These are phyloP conservation scores for Himalopsyche anomala DNA, from an alignment of 2,888 invertebrate genomes.

Conservation along the genomic window DNA sequence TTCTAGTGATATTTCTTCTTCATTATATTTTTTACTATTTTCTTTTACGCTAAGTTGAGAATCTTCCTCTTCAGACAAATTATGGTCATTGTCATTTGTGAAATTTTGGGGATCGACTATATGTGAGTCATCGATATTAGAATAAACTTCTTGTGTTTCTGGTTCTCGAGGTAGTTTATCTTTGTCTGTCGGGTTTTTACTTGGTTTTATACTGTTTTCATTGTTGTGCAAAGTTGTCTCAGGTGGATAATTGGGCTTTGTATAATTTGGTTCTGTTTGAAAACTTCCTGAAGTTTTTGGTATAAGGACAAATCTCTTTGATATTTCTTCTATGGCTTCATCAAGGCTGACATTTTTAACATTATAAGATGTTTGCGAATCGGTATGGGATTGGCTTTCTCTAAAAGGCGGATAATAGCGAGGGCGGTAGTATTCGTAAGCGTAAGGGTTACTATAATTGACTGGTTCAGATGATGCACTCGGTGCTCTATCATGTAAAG, in stretches of 20 bases:
- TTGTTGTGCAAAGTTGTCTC: background rate
- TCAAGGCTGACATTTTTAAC: conserved; percentile 62
- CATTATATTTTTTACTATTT: conserved; percentile 6
- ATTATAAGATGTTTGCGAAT: conserved; percentile 51
- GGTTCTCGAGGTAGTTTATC: background rate
- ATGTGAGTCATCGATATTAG: background rate
- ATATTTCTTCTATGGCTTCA: conserved; percentile 65
- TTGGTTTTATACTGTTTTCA: background rate
- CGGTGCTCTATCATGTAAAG: background rate
- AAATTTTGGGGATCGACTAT: background rate
- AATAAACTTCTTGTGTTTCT: background rate
- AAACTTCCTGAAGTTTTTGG: conserved; percentile 54
- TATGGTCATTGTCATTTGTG: background rate
- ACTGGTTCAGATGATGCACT: background rate
- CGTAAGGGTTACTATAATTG: background rate
- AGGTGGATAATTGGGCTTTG: background rate
- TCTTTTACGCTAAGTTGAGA: conserved; percentile 5
- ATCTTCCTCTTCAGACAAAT: background rate
- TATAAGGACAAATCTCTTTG: conserved; percentile 62
- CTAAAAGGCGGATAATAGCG: background rate
- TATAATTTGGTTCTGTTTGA: conserved; percentile 14
- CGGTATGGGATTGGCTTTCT: background rate
- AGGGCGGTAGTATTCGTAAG: conserved; percentile 41
- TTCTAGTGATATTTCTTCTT: conserved; percentile 48
- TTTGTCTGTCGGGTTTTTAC: background rate